Percentiles rank a stretch among this genome's conserved stretches.
Conservation (phyloP, 2,113 vertebrate genomes). For the Neopipo cinnamomea region DNA sequence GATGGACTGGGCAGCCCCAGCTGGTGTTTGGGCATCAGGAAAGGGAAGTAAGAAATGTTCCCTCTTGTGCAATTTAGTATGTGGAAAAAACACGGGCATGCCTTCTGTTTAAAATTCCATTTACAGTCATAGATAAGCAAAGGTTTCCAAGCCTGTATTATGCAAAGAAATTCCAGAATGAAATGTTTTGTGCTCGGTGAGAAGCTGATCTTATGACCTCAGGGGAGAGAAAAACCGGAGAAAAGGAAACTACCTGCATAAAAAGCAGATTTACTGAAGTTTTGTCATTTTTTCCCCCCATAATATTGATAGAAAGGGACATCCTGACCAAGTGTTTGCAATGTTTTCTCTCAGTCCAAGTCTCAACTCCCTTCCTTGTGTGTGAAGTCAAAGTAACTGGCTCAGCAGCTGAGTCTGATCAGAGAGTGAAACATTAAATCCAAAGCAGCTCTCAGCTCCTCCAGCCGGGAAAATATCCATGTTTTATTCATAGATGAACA, state of each 20-base stretch:
- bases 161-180: neutral
- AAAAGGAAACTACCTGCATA: neutral
- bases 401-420: neutral
- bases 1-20: neutral
- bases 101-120: neutral
- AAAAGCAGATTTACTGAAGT: neutral
- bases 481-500: constrained; percentile 64
- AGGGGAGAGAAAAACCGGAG: neutral
- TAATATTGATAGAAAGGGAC: neutral
- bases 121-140: neutral
- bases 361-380: neutral
- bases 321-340: neutral
- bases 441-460: constrained; percentile 29
- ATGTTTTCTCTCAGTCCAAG: neutral
- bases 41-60: neutral
- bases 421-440: neutral
- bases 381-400: neutral
- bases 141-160: neutral
- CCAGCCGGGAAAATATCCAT: constrained; percentile 65
- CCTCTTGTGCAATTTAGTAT: neutral
- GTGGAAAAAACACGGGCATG: neutral
- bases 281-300: neutral
- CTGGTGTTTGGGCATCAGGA: neutral
- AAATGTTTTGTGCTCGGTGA: neutral
- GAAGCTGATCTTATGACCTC: neutral